Base-by-base conservation (phyloP, 2,888 invertebrate genomes). In the Mamestra brassicae region DNA sequence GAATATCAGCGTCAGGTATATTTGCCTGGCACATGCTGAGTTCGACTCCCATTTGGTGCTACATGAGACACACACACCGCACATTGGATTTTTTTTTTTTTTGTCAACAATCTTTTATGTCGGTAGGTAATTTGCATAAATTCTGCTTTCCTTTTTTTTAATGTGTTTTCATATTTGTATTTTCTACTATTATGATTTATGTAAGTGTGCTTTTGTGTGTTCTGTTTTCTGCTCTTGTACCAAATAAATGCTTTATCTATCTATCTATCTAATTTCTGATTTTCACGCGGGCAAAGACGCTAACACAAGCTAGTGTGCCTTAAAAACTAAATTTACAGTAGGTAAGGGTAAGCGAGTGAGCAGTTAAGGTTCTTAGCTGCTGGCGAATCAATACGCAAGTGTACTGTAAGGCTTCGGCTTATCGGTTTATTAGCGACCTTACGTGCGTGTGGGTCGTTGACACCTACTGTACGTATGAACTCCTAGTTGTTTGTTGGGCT, bases 331-430 rank as follows among this genome's bases (percentile, higher is more conserved):
- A 52, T n/a, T 17, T 68, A 42, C 38, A 8, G 26, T 42, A 42
- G n/a, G 26, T 54, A 58, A 54, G 45, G 26, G 62, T 65, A 26
- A 52, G 62, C 8, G 45, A 74, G 61, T 57, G 50, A 55, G n/a
- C 15, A 61, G 67, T 55, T 75, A 66, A 80, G 45, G 69, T 76
- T 64, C 66, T 72, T 68, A 69, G 50, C 60, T 1, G 15, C 78
- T 64, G 34, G 83, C 80, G 83, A 86, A 90, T 90, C 90, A 84
- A 90, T 89, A 89, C 78, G 71, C 71, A 71, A 76, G 85, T 76
- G 61, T 17, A 55, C 69, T 67, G 62, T 85, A 89, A 58, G 90
- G 90, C 69, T 90, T 90, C 90, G 69, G 89, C 85, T 87, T 84
- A 89, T 74, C 68, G 83, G 67, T 81, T 84, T 83, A 88, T 82